Conservation (phyloP, 2,113 vertebrate genomes). For the Ceratotherium simum region DNA sequence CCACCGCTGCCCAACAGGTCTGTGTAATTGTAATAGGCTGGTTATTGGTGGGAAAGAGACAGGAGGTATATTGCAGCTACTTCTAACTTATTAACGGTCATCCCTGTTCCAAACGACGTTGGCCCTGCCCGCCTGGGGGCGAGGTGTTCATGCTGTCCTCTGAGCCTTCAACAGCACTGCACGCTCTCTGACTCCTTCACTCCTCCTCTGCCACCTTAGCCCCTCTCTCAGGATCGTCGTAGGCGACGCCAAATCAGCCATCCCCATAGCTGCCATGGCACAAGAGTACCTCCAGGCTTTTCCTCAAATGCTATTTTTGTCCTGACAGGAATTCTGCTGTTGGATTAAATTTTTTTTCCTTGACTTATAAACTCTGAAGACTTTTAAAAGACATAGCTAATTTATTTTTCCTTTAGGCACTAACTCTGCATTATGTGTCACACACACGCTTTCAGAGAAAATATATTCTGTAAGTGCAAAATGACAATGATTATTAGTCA, state of each 20-base stretch:
- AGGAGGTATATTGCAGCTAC: background rate
- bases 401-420: background rate
- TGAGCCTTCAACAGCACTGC: background rate
- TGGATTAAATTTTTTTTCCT: background rate
- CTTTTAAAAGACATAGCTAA: background rate
- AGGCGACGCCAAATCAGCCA: background rate
- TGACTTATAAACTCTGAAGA: background rate
- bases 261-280: background rate
- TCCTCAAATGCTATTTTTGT: background rate
- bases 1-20: background rate
- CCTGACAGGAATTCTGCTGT: background rate
- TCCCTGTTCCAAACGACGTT: background rate
- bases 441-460: background rate
- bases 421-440: background rate
- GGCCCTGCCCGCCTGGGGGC: background rate
- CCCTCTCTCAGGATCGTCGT: background rate
- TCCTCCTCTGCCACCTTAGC: background rate
- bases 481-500: background rate
- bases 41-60: background rate
- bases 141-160: too few relatives aligned
- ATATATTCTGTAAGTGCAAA: constrained; percentile 27
- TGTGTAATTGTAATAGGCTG: background rate
- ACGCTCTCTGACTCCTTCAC: background rate
- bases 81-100: background rate
- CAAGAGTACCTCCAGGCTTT: background rate